Conservation (phyloP, 2,888 invertebrate genomes). For the Corythucha ciliata region DNA sequence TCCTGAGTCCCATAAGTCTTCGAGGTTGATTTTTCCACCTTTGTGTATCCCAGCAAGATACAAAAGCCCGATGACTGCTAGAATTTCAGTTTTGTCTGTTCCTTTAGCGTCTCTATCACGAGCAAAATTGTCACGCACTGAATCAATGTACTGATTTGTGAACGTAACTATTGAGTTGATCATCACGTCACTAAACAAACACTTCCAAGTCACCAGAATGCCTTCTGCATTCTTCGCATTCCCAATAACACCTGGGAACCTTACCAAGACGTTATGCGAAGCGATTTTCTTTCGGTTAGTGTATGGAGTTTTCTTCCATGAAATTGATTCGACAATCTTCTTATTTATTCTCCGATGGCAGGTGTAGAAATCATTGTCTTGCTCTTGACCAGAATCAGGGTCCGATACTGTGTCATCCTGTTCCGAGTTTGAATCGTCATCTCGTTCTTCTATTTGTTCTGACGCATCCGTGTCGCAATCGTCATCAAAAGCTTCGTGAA, state of each 20-base stretch:
- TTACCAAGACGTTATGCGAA: too few species aligned
- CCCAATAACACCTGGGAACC: neutral
- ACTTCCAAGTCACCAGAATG: neutral
- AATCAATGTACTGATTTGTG: neutral
- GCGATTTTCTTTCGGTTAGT: too few species aligned
- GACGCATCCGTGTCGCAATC: too few species aligned
- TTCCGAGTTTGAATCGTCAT: too few species aligned
- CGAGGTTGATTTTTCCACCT: conserved; percentile 27
- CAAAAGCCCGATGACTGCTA: conserved; percentile 33
- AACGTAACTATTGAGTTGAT: neutral
- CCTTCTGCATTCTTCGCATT: neutral
- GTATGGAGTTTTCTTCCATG: too few species aligned
- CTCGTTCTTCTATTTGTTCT: too few species aligned
- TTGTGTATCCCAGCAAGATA: conserved; percentile 19
- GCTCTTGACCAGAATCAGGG: too few species aligned
- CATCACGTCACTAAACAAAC: neutral
- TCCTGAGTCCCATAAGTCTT: conserved; percentile 21
- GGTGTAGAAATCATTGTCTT: too few species aligned
- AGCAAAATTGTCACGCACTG: neutral
- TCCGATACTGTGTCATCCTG: too few species aligned
- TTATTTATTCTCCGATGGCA: too few species aligned
- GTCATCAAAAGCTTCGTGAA: too few species aligned
- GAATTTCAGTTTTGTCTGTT: conserved; percentile 25
- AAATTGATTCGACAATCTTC: too few species aligned
- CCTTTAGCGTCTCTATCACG: neutral